Evolutionary conservation across 1,140 invertebrate genomes (phyloP).

Genomic region (Lasaia peninsularis): DNA sequence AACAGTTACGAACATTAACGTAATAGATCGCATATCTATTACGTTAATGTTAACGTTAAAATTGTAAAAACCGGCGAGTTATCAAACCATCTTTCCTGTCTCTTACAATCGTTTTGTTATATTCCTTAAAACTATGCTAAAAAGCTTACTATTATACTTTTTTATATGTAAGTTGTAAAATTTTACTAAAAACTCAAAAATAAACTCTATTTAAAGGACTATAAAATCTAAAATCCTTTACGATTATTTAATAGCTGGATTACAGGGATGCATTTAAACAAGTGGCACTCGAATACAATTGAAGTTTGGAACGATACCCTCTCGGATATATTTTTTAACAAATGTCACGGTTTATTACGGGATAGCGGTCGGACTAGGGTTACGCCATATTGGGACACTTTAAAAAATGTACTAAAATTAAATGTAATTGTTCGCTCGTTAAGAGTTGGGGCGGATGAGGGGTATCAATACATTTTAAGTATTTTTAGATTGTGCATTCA

Average conservation of each 20-base stretch:
- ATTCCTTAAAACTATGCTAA: neutral
- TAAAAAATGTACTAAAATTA: conserved; percentile 70
- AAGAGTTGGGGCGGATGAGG: conserved; percentile 19
- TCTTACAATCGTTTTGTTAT: too few species aligned
- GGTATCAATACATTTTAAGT: conserved; percentile 11
- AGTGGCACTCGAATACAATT: conserved; percentile 64
- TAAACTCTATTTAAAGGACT: neutral
- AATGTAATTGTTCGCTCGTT: conserved; percentile 72
- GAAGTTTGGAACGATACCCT: conserved; percentile 66
- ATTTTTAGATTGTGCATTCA: conserved; percentile 4
- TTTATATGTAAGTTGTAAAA: too few species aligned
- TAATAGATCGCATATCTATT: too few species aligned
- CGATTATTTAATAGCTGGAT: conserved; percentile 23
- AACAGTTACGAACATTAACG: too few species aligned
- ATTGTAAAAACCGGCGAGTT: too few species aligned
- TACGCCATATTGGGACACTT: conserved; percentile 59
- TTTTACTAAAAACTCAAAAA: neutral
- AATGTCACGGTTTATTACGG: conserved; percentile 67
- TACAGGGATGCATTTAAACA: conserved; percentile 41
- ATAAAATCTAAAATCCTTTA: neutral
- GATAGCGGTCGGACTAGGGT: conserved; percentile 37
- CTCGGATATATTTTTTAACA: conserved; percentile 68
- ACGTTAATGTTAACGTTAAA: too few species aligned
- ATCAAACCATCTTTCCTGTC: too few species aligned
- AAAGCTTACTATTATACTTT: too few species aligned